Evolutionary conservation across 2,888 invertebrate species (phyloP).

Genomic region (Epistrophe grossulariae): DNA sequence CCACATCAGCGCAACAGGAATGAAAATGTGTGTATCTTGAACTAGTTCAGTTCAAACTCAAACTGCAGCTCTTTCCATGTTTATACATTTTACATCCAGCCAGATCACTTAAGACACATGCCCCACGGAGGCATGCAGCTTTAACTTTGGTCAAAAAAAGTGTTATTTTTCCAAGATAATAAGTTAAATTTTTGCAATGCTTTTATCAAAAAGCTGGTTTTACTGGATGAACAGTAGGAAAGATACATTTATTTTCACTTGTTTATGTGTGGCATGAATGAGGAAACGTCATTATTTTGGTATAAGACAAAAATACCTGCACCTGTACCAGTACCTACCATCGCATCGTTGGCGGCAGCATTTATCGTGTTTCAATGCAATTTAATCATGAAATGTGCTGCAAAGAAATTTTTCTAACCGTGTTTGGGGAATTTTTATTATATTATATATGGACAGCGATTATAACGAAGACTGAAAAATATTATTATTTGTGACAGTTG

Average conservation of each 20-base stretch:
- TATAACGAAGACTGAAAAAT: neutral
- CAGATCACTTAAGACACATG: constrained; percentile 9
- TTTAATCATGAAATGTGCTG: constrained; percentile 8
- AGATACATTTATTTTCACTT: constrained; percentile 52
- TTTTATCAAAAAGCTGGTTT: constrained; percentile 46
- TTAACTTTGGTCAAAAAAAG: constrained; percentile 17
- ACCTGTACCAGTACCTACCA: neutral
- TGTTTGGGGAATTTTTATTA: constrained; percentile 9
- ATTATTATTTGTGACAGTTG: constrained; percentile 11
- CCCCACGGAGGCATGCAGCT: constrained; percentile 33
- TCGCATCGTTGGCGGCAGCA: neutral
- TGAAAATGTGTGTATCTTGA: constrained; percentile 31
- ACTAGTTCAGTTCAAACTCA: constrained; percentile 26
- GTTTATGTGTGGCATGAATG: constrained; percentile 37
- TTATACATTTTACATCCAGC: neutral
- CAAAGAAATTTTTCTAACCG: neutral
- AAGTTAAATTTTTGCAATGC: constrained; percentile 36
- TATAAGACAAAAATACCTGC: constrained; percentile 2
- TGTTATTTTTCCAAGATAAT: constrained; percentile 22
- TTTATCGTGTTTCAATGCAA: constrained; percentile 14
- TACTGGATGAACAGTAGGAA: constrained; percentile 29
- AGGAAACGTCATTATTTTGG: constrained; percentile 63
- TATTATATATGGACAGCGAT: neutral
- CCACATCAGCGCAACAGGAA: constrained; percentile 35
- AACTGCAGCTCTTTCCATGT: constrained; percentile 50